Evolutionary conservation across 2,113 vertebrate genomes (phyloP).

Genomic region (Chamaea fasciata): DNA sequence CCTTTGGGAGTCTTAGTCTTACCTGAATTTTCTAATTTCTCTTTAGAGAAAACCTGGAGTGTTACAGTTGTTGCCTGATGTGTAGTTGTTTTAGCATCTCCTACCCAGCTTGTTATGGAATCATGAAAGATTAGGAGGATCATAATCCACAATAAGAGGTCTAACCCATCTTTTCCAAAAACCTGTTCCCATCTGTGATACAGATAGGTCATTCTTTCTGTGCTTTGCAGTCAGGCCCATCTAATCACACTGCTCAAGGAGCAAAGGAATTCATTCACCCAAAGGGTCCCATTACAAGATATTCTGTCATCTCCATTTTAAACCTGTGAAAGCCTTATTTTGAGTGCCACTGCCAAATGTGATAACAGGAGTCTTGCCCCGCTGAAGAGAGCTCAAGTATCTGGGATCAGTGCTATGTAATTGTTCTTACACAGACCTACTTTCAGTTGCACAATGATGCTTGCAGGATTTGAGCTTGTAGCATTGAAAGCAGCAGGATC

Average conservation of each 20-base stretch:
- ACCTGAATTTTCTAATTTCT: not conserved
- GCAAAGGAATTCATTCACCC: slow-evolving; percentile 30
- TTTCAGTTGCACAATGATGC: slow-evolving; percentile 38
- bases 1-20: not conserved
- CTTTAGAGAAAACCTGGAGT: not conserved
- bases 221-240: not conserved
- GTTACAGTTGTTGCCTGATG: not conserved
- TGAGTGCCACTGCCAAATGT: slow-evolving; percentile 27
- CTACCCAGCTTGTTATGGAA: not conserved
- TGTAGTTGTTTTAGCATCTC: not conserved
- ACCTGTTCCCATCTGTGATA: not conserved
- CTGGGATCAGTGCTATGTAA: slow-evolving; percentile 8
- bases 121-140: not conserved
- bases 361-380: slow-evolving; percentile 29
- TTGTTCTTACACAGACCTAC: slow-evolving; percentile 39
- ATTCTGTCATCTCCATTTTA: slow-evolving; percentile 48
- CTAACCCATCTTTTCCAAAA: not conserved
- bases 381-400: slow-evolving; percentile 28
- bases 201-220: not conserved
- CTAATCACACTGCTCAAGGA: slow-evolving; percentile 6
- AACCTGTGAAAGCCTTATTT: slow-evolving; percentile 39
- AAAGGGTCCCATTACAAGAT: slow-evolving; percentile 24
- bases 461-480: slow-evolving; percentile 8
- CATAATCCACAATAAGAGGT: not conserved
- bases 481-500: slow-evolving; percentile 13